A percentile compares a stretch with the other conserved stretches of the same genome.
These are phyloP conservation scores for Micropoecilia bifurca DNA, from an alignment of 2,797 vertebrate genomes.

Conservation along the genomic window DNA sequence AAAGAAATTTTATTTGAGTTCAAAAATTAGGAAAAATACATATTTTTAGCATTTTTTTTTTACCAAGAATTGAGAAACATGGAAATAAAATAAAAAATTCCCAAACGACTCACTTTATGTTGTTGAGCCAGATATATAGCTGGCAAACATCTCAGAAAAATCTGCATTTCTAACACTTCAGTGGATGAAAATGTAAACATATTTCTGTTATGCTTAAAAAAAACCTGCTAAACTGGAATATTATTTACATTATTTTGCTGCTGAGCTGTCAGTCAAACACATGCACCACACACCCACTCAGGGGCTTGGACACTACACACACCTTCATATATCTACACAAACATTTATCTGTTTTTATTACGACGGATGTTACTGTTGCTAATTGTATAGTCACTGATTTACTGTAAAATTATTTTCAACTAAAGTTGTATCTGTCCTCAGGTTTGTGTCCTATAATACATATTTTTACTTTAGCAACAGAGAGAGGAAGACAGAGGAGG, in stretches of 20 bases:
- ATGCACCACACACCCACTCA: background rate
- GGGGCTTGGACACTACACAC: background rate
- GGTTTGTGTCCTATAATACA: conserved; percentile 35
- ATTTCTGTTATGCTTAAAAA: background rate
- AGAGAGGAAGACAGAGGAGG: conserved; percentile 21
- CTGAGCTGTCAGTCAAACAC: conserved; percentile 47
- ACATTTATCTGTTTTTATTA: background rate
- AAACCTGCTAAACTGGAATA: background rate
- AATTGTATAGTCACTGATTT: conserved; percentile 7
- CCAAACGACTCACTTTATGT: background rate
- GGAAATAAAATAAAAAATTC: background rate
- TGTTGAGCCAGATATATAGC: background rate
- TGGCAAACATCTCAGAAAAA: background rate
- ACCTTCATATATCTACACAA: background rate
- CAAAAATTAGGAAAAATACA: background rate
- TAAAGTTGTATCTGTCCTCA: conserved; percentile 41
- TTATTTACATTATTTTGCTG: conserved; percentile 37
- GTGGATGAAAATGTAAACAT: conserved; percentile 7
- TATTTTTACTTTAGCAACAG: conserved; percentile 51
- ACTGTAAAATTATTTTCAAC: conserved; percentile 3
- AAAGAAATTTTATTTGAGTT: background rate
- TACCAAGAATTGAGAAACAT: background rate
- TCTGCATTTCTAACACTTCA: conserved; percentile 6
- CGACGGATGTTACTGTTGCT: background rate
- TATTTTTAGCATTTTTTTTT: background rate